Conservation (phyloP, 2,797 vertebrate genomes). For the Oreortyx pictus region DNA sequence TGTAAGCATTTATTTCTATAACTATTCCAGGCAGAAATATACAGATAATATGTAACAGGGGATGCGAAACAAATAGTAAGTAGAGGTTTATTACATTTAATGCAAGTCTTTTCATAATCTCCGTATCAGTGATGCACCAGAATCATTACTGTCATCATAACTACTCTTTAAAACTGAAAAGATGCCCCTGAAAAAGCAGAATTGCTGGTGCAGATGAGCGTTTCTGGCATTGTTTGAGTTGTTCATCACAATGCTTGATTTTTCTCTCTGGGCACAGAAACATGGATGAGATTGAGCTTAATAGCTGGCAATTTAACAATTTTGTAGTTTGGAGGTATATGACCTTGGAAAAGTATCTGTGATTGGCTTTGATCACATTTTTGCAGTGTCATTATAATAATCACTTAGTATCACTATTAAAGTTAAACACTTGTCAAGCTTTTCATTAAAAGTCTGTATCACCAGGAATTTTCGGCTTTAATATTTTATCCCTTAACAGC, state of each 20-base stretch:
- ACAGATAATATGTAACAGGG: background rate
- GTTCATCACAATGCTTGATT: background rate
- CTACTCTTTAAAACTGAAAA: background rate
- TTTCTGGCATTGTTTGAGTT: background rate
- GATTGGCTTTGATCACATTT: slow-evolving; percentile 1
- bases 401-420: background rate
- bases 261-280: background rate
- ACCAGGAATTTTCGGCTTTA: background rate
- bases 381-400: background rate
- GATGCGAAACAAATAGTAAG: background rate
- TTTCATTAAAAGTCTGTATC: background rate
- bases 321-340: slow-evolving; percentile 21
- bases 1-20: background rate
- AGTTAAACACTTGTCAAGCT: background rate
- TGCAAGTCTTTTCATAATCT: background rate
- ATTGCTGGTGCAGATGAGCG: background rate
- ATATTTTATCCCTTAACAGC: background rate
- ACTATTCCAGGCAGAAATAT: background rate
- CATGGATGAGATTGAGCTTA: background rate
- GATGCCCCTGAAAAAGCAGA: background rate
- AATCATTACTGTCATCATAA: background rate
- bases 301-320: slow-evolving; percentile 29
- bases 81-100: background rate
- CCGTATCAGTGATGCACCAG: background rate
- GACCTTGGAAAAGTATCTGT: background rate